Conservation (phyloP, 2,797 vertebrate genomes). For the Diplodus puntazzo region DNA sequence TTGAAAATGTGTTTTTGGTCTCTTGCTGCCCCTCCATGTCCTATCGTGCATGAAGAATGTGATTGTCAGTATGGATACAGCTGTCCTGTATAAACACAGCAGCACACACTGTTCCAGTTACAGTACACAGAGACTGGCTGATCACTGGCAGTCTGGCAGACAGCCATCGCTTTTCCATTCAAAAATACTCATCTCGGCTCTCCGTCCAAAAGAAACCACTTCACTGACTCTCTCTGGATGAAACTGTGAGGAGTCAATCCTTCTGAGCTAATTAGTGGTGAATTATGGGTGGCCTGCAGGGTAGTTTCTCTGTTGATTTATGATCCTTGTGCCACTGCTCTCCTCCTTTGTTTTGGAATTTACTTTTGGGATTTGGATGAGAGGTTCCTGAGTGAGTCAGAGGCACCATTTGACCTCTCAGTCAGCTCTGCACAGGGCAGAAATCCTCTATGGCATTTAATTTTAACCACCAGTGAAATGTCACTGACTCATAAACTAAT, state of each 20-base stretch:
- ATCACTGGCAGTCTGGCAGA: slow-evolving; percentile 43
- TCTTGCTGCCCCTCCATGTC: neutral
- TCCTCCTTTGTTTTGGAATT: slow-evolving; percentile 8
- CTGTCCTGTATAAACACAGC: slow-evolving; percentile 50
- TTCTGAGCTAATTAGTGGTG: slow-evolving; percentile 13
- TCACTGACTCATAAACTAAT: neutral
- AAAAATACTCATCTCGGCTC: slow-evolving; percentile 24
- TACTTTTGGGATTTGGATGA: slow-evolving; percentile 31
- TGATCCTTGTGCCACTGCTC: neutral
- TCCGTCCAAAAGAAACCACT: neutral
- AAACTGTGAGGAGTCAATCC: slow-evolving; percentile 2
- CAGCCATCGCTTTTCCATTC: slow-evolving; percentile 27
- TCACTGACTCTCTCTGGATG: slow-evolving; percentile 6
- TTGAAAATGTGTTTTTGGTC: neutral
- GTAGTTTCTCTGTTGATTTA: slow-evolving; percentile 37
- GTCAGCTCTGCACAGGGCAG: neutral
- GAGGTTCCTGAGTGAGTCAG: neutral
- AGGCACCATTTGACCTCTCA: slow-evolving; percentile 14
- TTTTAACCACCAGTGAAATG: neutral
- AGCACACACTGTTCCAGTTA: slow-evolving; percentile 46
- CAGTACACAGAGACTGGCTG: slow-evolving; percentile 1
- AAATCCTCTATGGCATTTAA: neutral
- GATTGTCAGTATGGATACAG: slow-evolving; percentile 23
- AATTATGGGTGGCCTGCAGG: slow-evolving; percentile 16
- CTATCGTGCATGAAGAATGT: neutral